Evolutionary conservation across 2,888 invertebrate species (phyloP).

Genomic region (Zhuqinia jingwanae): DNA sequence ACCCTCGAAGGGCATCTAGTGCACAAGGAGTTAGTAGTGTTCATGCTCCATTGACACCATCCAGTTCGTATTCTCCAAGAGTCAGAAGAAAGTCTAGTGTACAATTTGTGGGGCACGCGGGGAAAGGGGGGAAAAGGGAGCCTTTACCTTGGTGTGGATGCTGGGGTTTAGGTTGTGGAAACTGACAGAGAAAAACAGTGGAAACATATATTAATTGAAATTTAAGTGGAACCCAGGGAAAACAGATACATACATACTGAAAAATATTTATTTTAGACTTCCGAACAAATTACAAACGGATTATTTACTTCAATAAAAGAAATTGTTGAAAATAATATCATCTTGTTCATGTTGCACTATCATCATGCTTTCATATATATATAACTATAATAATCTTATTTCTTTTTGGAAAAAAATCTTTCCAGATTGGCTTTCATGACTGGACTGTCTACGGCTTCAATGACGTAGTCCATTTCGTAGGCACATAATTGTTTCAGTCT

Average conservation of each 20-base stretch:
- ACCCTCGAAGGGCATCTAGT: constrained; percentile 76
- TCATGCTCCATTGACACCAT: constrained; percentile 58
- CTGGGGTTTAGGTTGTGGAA: constrained; percentile 90
- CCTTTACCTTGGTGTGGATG: constrained; percentile 90
- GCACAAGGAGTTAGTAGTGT: constrained; percentile 44
- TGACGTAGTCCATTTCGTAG: constrained; percentile 56
- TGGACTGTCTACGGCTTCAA: constrained; percentile 1
- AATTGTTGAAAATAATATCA: background rate
- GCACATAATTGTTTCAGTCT: constrained; percentile 6
- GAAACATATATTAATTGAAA: too few relatives aligned
- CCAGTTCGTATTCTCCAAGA: constrained; percentile 81
- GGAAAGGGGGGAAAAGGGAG: constrained; percentile 75
- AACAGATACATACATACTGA: too few relatives aligned
- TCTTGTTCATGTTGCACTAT: too few relatives aligned
- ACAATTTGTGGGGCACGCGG: constrained; percentile 19
- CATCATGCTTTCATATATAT: background rate
- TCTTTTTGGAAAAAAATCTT: constrained; percentile 46
- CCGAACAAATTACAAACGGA: too few relatives aligned
- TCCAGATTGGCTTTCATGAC: constrained; percentile 29
- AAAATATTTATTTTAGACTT: too few relatives aligned
- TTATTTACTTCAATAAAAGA: background rate
- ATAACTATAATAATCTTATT: constrained; percentile 12
- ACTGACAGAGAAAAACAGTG: background rate
- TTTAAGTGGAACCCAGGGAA: too few relatives aligned
- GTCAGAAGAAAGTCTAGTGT: constrained; percentile 84